These are phyloP conservation scores for Tiliacea citrago DNA, from an alignment of 2,888 invertebrate species.

Conservation along the genomic window DNA sequence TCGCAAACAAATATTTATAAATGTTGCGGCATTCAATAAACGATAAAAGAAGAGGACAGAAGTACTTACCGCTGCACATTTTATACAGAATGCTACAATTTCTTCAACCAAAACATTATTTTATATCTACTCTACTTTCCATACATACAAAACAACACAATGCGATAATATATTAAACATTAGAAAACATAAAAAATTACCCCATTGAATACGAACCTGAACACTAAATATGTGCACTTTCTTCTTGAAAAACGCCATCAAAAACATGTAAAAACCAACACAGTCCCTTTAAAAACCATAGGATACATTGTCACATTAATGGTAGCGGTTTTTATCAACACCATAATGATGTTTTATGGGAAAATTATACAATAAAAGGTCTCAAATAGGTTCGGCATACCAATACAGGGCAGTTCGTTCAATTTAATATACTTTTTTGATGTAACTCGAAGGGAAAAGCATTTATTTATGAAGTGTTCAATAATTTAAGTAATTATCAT, in stretches of 20 bases:
- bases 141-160: conserved; percentile 41
- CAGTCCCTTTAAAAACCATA: conserved; percentile 59
- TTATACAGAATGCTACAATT: conserved; percentile 47
- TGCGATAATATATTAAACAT: conserved; percentile 29
- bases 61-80: conserved; percentile 49
- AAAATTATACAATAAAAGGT: conserved; percentile 78
- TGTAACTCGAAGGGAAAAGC: conserved; percentile 68
- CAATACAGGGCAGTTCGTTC: conserved; percentile 46
- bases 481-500: conserved; percentile 70
- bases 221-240: conserved; percentile 44
- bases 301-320: conserved; percentile 69
- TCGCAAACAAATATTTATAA: neutral
- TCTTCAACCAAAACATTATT: conserved; percentile 24
- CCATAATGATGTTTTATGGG: conserved; percentile 76
- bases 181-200: conserved; percentile 24
- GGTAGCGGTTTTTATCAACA: conserved; percentile 67
- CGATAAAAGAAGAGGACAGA: no score
- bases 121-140: conserved; percentile 8
- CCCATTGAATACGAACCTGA: conserved; percentile 44
- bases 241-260: conserved; percentile 41
- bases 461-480: conserved; percentile 59
- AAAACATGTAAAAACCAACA: conserved; percentile 49
- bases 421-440: conserved; percentile 57
- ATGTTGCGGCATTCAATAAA: neutral
- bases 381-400: conserved; percentile 63